Evolutionary conservation across 2,113 vertebrate genomes (phyloP).

Genomic region (Lophura nycthemera): DNA sequence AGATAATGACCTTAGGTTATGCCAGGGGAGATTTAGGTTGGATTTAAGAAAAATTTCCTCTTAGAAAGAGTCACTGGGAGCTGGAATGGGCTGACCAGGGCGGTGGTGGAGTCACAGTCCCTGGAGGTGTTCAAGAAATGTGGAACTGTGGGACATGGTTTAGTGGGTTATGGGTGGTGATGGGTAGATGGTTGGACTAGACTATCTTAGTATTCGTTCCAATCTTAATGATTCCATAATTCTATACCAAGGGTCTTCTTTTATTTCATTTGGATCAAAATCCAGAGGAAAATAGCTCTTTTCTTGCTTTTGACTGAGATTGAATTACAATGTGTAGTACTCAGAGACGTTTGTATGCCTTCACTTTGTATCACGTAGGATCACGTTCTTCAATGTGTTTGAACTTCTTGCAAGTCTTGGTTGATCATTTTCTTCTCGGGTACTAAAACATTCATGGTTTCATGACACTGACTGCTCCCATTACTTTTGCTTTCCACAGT

Average conservation of each 20-base stretch:
- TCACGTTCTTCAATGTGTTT: not conserved
- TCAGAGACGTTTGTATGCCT: not conserved
- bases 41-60: no score
- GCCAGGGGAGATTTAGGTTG: no score
- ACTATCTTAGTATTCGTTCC: no score
- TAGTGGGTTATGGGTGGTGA: no score
- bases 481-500: not conserved
- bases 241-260: not conserved
- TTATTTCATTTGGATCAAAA: conserved; percentile 13
- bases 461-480: not conserved
- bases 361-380: not conserved
- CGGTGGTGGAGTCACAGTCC: no score
- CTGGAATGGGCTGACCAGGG: no score
- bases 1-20: no score
- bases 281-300: not conserved
- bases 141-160: no score
- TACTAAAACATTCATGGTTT: not conserved
- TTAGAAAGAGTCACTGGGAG: no score
- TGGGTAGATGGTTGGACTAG: no score
- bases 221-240: no score
- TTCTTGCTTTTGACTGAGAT: not conserved
- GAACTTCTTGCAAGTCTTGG: not conserved
- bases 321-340: not conserved
- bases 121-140: no score
- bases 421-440: not conserved